phyloP scores from a whole-genome alignment of 2,113 vertebrate genomes.

The Raja brachyura region DNA sequence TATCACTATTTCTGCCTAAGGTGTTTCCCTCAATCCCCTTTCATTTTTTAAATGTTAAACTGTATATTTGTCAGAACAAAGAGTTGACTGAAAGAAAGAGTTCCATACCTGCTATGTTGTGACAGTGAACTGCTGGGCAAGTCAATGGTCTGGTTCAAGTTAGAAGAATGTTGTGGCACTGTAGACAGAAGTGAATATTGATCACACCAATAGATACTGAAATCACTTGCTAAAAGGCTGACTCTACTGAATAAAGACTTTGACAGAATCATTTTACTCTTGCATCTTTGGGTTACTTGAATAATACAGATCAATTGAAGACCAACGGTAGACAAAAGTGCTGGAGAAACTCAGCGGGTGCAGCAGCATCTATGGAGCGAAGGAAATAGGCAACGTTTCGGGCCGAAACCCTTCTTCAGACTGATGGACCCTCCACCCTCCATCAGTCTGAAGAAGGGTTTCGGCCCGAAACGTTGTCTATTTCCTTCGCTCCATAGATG shows the following conservation, averaged over 20 bases:
- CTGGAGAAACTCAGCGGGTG: too few species aligned
- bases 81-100: not conserved
- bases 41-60: not conserved
- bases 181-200: constrained; percentile 63
- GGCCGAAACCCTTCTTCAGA: too few species aligned
- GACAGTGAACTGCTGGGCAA: constrained; percentile 67
- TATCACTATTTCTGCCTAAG: not conserved
- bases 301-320: not conserved
- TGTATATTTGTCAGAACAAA: not conserved
- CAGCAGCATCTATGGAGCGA: too few species aligned
- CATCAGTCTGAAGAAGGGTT: too few species aligned
- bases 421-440: too few species aligned
- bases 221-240: constrained; percentile 58
- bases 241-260: constrained; percentile 51
- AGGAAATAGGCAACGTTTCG: too few species aligned
- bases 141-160: constrained; percentile 65
- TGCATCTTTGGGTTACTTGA: not conserved
- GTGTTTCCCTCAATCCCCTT: not conserved
- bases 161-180: constrained; percentile 63
- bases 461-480: too few species aligned
- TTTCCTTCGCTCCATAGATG: too few species aligned
- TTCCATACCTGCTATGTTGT: constrained; percentile 75
- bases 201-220: constrained; percentile 63
- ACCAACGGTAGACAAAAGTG: too few species aligned
- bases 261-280: not conserved